Evolutionary conservation across 2,113 vertebrate genomes (phyloP).

Genomic region (Oryctolagus cuniculus): DNA sequence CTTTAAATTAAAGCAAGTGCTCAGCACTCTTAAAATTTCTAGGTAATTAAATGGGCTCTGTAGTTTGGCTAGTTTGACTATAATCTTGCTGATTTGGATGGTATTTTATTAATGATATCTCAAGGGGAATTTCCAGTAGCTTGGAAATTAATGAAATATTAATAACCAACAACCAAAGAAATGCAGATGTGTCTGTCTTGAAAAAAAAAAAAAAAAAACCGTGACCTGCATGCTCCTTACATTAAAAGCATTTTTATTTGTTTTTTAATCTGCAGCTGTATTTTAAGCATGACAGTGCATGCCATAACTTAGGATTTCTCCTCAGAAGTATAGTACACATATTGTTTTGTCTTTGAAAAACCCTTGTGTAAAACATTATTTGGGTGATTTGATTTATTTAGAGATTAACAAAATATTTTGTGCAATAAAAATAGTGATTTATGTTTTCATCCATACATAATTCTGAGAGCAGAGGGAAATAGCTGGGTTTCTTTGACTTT

Average conservation of each 20-base stretch:
- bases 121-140: slow-evolving; percentile 85
- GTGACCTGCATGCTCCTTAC: slow-evolving; percentile 78
- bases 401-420: neutral
- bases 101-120: slow-evolving; percentile 92
- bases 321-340: neutral
- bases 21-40: slow-evolving; percentile 77
- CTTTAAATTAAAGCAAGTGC: slow-evolving; percentile 77
- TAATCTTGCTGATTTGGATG: slow-evolving; percentile 88
- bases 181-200: slow-evolving; percentile 76
- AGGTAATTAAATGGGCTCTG: slow-evolving; percentile 88
- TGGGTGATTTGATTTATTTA: neutral
- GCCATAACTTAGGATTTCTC: neutral
- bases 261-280: neutral
- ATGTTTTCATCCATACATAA: neutral
- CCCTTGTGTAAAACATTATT: neutral
- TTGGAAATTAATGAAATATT: slow-evolving; percentile 91
- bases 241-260: slow-evolving; percentile 34
- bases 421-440: neutral
- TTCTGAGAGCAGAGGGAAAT: neutral
- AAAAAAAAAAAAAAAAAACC: neutral
- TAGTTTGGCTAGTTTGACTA: slow-evolving; percentile 86
- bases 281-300: neutral
- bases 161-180: slow-evolving; percentile 84
- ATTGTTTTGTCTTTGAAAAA: neutral
- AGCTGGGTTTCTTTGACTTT: neutral